These are phyloP conservation scores for Cetonia aurata DNA, from an alignment of 2,888 invertebrate species.

Conservation along the genomic window DNA sequence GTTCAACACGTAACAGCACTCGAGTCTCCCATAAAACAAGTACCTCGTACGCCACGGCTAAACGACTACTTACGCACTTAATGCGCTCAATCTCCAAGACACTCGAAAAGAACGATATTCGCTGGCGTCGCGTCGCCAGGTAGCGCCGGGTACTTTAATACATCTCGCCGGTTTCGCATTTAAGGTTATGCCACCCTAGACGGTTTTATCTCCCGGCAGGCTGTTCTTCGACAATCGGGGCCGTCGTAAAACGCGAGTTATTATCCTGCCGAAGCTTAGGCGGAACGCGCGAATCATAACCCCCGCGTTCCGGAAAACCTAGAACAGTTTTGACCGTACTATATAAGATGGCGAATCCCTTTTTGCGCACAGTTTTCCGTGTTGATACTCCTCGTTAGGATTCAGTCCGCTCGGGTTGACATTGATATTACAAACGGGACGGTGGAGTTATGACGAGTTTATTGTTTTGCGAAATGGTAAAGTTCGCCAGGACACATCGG, in stretches of 20 bases:
- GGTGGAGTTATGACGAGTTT: slow-evolving; percentile 32
- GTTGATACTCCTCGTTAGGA: slow-evolving; percentile 15
- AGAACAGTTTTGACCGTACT: not conserved
- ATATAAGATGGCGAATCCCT: not conserved
- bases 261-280: slow-evolving; percentile 26
- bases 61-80: slow-evolving; percentile 13
- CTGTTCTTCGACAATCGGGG: slow-evolving; percentile 35
- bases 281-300: not conserved
- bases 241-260: slow-evolving; percentile 40
- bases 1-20: slow-evolving; percentile 30
- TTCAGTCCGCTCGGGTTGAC: slow-evolving; percentile 18
- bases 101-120: slow-evolving; percentile 26
- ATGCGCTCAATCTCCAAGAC: slow-evolving; percentile 17
- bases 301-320: not conserved
- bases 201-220: slow-evolving; percentile 39
- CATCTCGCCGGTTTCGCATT: slow-evolving; percentile 36
- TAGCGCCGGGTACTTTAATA: slow-evolving; percentile 27
- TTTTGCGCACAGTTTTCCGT: slow-evolving; percentile 9
- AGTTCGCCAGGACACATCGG: slow-evolving; percentile 6
- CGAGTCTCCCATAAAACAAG: slow-evolving; percentile 19
- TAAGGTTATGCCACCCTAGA: slow-evolving; percentile 35
- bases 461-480: slow-evolving; percentile 32
- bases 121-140: slow-evolving; percentile 26
- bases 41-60: slow-evolving; percentile 11
- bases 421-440: slow-evolving; percentile 39